Percentiles rank a stretch among this genome's conserved stretches.
phyloP scores from a whole-genome alignment of 2,113 vertebrate genomes.

The Cygnus buccinator region DNA sequence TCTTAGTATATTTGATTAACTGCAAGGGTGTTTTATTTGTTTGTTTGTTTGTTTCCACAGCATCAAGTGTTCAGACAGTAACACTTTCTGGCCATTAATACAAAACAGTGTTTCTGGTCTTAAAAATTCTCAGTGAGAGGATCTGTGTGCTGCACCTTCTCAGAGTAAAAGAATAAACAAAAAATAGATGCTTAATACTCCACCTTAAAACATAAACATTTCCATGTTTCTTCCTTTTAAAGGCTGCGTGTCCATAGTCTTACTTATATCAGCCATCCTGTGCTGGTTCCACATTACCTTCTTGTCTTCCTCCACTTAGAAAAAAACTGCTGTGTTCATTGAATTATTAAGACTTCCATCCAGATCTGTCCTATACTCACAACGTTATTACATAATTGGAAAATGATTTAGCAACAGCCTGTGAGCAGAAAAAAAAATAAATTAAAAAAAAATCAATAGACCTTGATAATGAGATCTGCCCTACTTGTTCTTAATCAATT shows the following conservation, averaged over 20 bases:
- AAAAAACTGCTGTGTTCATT: not conserved
- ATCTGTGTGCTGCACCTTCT: not conserved
- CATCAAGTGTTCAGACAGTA: not conserved
- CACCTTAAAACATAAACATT: not conserved
- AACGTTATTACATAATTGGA: conserved; percentile 27
- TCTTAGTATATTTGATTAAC: not conserved
- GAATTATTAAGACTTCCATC: conserved; percentile 26
- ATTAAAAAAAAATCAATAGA: conserved; percentile 40
- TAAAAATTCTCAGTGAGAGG: not conserved
- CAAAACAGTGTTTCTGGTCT: not conserved
- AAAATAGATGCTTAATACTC: not conserved
- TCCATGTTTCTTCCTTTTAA: not conserved
- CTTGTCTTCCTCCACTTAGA: not conserved
- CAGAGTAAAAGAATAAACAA: not conserved
- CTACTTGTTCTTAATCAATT: conserved; percentile 30
- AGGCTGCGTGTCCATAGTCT: not conserved
- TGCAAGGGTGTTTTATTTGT: not conserved
- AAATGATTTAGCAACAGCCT: conserved; percentile 46
- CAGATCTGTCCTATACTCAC: conserved; percentile 9
- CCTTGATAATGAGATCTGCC: conserved; percentile 48
- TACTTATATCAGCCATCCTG: not conserved
- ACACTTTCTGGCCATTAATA: not conserved
- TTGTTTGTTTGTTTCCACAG: not conserved
- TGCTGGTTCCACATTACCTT: not conserved
- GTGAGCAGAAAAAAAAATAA: not conserved